Base-by-base conservation (phyloP, 2,113 vertebrate species). In the Balaeniceps rex region DNA sequence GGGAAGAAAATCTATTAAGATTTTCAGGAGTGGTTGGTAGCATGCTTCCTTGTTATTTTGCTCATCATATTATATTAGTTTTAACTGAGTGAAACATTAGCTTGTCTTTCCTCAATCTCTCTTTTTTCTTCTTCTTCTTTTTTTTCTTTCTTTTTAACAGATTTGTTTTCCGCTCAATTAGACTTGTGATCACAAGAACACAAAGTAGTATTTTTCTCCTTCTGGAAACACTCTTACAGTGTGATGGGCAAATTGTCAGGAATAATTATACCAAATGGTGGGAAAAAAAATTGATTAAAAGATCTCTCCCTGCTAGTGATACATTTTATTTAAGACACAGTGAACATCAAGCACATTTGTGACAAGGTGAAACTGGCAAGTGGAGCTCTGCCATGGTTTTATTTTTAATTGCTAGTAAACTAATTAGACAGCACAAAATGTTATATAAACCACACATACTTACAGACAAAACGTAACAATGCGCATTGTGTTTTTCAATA, bases 91-190 rank as follows among this genome's bases (percentile, higher is more conserved):
- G 74, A 88, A 95, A 88, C 71, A 86, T 91, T 97, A 95, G 91
- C 74, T 83, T 96, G 94, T 93, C 94, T 97, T 96, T 88, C 77
- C 93, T 69, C 83, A 80, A 46, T 36, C 24, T 83, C 84, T 93
- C 47, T 29, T 33, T 82, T 63, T 96, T 90, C 87, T 72, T 85
- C 86, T 70, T 83, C 52, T 33, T 94, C 92, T 60, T 51, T 63
- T 69, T 18, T 83, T 87, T 86, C 19, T 95, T 95, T 84, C 87
- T 90, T 97, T 86, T 97, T 97, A 98, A 97, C 98, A 98, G 96
- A 96, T 98, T 98, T 98, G 98, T 98, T 98, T 98, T 98, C 97
- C 31, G 13, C 98, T 98, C 97, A 98, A 98, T 98, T 98, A 98
- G 97, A 98, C 97, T 98, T 98, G 98, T 97, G 97, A 98, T 98